Percentiles rank a stretch among this genome's conserved stretches.
Evolutionary conservation across 2,797 vertebrate genomes (phyloP).

Genomic region (Erpetoichthys calabaricus): DNA sequence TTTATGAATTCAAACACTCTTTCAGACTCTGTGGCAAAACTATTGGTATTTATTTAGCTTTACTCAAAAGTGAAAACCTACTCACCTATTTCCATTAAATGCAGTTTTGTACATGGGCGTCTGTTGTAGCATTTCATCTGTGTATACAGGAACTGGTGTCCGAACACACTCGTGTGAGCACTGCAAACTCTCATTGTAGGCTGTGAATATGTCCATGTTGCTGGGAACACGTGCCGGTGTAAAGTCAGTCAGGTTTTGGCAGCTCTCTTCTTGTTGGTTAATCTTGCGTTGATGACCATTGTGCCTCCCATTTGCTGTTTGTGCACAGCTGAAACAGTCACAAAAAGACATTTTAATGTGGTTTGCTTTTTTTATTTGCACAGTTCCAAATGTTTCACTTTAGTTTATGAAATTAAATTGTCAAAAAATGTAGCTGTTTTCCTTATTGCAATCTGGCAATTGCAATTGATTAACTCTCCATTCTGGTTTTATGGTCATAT

Average conservation of each 20-base stretch:
- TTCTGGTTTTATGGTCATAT: no score
- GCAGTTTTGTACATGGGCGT: slow-evolving; percentile 79
- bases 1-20: no score
- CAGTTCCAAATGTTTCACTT: no score
- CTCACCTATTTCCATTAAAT: slow-evolving; percentile 92
- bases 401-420: no score
- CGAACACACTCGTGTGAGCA: slow-evolving; percentile 93
- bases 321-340: slow-evolving; percentile 83
- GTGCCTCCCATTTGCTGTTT: slow-evolving; percentile 77
- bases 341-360: slow-evolving; percentile 35
- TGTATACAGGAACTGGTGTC: slow-evolving; percentile 72
- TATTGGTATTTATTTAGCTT: no score
- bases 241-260: slow-evolving; percentile 95
- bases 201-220: slow-evolving; percentile 94
- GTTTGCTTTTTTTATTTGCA: no score
- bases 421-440: no score
- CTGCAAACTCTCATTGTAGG: slow-evolving; percentile 93
- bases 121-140: slow-evolving; percentile 81
- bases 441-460: no score
- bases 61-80: not conserved
- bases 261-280: slow-evolving; percentile 95
- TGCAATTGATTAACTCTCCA: no score
- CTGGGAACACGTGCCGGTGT: slow-evolving; percentile 83
- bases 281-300: slow-evolving; percentile 94
- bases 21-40: no score